These are phyloP conservation scores for Sciurus carolinensis DNA, from an alignment of 2,797 vertebrate species.

Conservation along the genomic window DNA sequence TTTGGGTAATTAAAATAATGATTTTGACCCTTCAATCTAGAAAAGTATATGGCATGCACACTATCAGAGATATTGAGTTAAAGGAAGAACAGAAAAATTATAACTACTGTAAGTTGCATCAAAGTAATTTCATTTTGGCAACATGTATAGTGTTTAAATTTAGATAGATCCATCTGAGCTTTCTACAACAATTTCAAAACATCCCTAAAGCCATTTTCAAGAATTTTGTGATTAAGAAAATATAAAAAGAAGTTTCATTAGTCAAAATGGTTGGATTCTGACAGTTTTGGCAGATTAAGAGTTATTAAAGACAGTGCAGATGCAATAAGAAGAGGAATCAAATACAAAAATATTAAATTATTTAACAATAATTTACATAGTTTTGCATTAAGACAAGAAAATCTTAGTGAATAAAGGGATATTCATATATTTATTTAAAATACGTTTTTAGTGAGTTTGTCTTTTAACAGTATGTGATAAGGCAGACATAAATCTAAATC, in stretches of 20 bases:
- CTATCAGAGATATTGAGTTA: constrained; percentile 67
- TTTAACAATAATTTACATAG: constrained; percentile 33
- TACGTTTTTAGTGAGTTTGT: neutral
- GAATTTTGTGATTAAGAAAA: constrained; percentile 25
- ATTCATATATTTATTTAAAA: constrained; percentile 48
- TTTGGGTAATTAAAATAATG: constrained; percentile 80
- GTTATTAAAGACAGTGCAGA: neutral
- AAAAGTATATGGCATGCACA: constrained; percentile 69
- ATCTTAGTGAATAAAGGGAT: constrained; percentile 21
- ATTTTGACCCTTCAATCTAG: constrained; percentile 80
- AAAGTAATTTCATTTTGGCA: constrained; percentile 75
- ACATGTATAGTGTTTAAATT: constrained; percentile 56
- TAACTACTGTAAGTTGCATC: constrained; percentile 49
- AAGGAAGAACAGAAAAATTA: constrained; percentile 69
- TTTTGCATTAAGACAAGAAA: constrained; percentile 54
- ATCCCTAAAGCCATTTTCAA: constrained; percentile 1
- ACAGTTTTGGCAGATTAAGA: constrained; percentile 4
- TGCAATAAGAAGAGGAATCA: constrained; percentile 47
- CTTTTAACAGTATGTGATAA: neutral
- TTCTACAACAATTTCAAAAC: constrained; percentile 73
- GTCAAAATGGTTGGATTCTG: constrained; percentile 24
- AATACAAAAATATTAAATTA: neutral
- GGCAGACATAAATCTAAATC: neutral
- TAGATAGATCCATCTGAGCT: constrained; percentile 35
- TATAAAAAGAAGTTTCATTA: constrained; percentile 55